A percentile compares a stretch with the other conserved stretches of the same genome.
phyloP scores from a whole-genome alignment of 2,113 vertebrate species.

The Pipra filicauda region DNA sequence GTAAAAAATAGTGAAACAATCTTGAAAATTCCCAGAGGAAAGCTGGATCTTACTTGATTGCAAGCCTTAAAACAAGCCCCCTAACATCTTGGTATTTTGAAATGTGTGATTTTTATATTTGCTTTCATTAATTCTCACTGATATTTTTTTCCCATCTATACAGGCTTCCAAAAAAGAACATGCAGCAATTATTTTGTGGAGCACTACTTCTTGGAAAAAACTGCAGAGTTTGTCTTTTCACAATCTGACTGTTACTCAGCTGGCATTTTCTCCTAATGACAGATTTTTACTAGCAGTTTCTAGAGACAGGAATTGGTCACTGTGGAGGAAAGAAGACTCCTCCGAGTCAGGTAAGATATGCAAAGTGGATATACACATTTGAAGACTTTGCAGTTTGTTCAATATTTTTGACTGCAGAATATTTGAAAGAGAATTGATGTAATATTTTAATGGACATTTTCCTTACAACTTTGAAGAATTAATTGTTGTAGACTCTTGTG shows the following conservation, averaged over 20 bases:
- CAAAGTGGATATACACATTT: not conserved
- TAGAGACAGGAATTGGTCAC: conserved; percentile 94
- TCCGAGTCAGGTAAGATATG: conserved; percentile 60
- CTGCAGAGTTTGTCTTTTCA: conserved; percentile 87
- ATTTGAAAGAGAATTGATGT: not conserved
- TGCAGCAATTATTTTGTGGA: conserved; percentile 93
- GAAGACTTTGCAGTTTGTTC: not conserved
- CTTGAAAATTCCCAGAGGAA: not conserved
- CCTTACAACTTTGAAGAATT: not conserved
- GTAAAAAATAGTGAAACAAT: not conserved
- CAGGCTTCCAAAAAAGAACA: conserved; percentile 94
- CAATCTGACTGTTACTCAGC: conserved; percentile 93
- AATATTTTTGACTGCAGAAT: not conserved
- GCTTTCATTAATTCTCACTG: not conserved
- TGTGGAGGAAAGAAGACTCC: conserved; percentile 83
- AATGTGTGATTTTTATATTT: not conserved
- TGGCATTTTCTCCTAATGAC: conserved; percentile 92
- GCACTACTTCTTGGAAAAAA: conserved; percentile 86
- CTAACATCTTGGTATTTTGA: not conserved
- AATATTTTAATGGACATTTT: not conserved
- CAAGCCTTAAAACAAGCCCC: not conserved
- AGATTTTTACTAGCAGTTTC: conserved; percentile 89
- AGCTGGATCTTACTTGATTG: not conserved
- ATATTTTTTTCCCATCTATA: not conserved
- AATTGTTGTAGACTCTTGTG: not conserved